phyloP scores from a whole-genome alignment of 1,140 invertebrate genomes.

The Aphaenogaster ashmeadi region DNA sequence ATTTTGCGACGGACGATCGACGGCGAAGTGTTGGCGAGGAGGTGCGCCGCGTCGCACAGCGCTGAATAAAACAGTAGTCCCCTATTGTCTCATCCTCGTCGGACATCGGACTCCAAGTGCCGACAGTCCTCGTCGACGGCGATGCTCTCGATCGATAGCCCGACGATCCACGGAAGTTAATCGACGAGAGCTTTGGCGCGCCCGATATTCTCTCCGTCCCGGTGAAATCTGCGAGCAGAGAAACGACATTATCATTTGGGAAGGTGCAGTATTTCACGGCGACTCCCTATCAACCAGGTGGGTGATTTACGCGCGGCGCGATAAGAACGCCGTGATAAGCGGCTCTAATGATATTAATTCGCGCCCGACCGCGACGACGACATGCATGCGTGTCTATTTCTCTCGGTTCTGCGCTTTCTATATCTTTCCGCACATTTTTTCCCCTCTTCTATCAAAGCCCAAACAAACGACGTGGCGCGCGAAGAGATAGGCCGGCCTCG shows the following conservation, averaged over 20 bases:
- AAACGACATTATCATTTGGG: constrained; percentile 42
- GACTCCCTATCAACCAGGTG: constrained; percentile 73
- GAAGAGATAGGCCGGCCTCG: neutral
- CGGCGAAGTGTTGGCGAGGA: neutral
- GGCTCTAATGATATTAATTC: constrained; percentile 46
- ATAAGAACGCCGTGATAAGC: constrained; percentile 44
- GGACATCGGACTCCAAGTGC: neutral
- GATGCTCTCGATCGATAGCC: constrained; percentile 25
- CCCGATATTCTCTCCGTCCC: constrained; percentile 7
- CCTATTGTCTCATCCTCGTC: neutral
- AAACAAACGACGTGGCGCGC: neutral
- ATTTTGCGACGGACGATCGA: constrained; percentile 17
- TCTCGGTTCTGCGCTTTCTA: neutral
- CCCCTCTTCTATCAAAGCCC: neutral
- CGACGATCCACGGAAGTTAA: constrained; percentile 27
- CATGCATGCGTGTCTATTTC: neutral
- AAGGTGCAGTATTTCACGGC: constrained; percentile 66
- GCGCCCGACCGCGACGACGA: neutral
- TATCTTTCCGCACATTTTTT: neutral
- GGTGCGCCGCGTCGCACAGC: neutral
- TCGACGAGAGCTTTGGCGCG: constrained; percentile 27
- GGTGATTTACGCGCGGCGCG: constrained; percentile 45
- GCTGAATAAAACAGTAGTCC: constrained; percentile 40
- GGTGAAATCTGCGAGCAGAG: neutral
- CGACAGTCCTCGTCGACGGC: neutral